Evolutionary conservation across 1,140 invertebrate genomes (phyloP).

Genomic region (Pseudomyrmex sp.): DNA sequence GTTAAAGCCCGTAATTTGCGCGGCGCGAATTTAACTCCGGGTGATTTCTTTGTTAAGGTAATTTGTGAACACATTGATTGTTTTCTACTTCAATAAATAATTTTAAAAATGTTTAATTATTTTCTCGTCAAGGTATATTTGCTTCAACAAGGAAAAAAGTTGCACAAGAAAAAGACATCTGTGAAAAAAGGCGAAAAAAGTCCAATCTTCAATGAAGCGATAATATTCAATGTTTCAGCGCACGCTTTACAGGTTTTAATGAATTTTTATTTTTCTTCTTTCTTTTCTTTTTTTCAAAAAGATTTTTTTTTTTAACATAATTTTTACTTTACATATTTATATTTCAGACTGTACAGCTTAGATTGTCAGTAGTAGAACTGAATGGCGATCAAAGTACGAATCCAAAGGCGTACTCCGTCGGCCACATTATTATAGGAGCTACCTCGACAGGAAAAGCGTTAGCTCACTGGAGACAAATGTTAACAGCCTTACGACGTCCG

Average conservation of each 20-base stretch:
- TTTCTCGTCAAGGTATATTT: slow-evolving; percentile 88
- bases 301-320: background rate
- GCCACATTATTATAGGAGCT: slow-evolving; percentile 90
- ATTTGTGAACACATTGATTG: background rate
- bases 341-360: slow-evolving; percentile 89
- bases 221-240: slow-evolving; percentile 91
- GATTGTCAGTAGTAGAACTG: slow-evolving; percentile 88
- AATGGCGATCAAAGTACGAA: slow-evolving; percentile 80
- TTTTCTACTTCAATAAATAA: background rate
- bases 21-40: slow-evolving; percentile 74
- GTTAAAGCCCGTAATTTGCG: slow-evolving; percentile 87
- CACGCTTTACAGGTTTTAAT: slow-evolving; percentile 87
- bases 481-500: slow-evolving; percentile 91
- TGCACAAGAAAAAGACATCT: slow-evolving; percentile 91
- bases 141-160: slow-evolving; percentile 91
- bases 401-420: slow-evolving; percentile 86
- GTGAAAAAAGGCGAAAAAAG: slow-evolving; percentile 89
- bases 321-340: background rate
- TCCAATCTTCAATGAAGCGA: slow-evolving; percentile 92
- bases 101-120: slow-evolving; percentile 20
- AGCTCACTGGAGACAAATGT: slow-evolving; percentile 94
- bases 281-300: background rate
- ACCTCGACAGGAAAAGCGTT: slow-evolving; percentile 89
- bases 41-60: slow-evolving; percentile 83
- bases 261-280: background rate